Evolutionary conservation across 2,888 invertebrate genomes (phyloP), one percentile per base, ranked within the genome.

Genomic region (Phlogophora meticulosa): DNA sequence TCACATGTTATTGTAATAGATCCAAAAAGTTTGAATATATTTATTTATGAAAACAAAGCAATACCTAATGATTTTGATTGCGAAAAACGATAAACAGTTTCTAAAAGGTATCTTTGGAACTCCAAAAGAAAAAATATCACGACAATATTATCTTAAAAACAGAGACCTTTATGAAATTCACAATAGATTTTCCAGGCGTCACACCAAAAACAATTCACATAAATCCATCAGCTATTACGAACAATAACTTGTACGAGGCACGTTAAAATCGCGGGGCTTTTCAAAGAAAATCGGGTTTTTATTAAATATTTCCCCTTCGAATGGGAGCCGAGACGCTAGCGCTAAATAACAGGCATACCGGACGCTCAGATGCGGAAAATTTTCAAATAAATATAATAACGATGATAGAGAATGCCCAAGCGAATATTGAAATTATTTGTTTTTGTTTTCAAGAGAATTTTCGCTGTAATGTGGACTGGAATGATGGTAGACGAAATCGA

Each of bases 321-420:
- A 87, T 85, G 81, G 84, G 76, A 85, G 78, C 64, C 43, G 63
- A 76, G 79, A 72, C 67, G 68, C 65, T 55, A 76, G 85, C 83
- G 86, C 83, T 87, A 85, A 87, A 87, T 87, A 85, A 82, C 85
- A 70, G 70, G 75, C 78, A 87, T 87, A 81, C 85, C 88, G 76
- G 74, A 78, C 84, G 84, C 78, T 81, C 83, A 82, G 85, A 81
- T 68, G 80, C 82, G 85, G 73, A 76, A 83, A 82, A 82, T 86
- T 87, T 84, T 86, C 83, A 85, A 85, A 87, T 87, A 87, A 84
- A 85, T 86, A 84, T 84, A 85, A 86, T 82, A 86, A 82, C 85
- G 82, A 81, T 81, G 76, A 81, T 84, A 78, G 82, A 78, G 74
- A 85, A 81, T 82, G 55, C 71, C 38, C 56, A 46, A 46, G 57